Evolutionary conservation across 2,888 invertebrate species (phyloP).

Genomic region (Athalia cordata): DNA sequence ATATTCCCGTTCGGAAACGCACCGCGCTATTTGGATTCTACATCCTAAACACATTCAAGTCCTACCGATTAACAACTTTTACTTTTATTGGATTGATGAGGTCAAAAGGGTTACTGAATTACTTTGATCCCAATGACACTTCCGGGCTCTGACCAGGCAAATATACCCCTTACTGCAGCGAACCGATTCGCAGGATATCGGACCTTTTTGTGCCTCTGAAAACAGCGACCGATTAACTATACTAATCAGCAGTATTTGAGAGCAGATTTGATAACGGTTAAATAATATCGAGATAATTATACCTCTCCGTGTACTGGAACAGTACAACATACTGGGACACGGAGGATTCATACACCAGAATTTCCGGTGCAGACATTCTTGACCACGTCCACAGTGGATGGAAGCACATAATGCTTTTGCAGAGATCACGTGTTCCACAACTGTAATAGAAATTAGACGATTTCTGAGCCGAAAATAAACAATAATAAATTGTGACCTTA

Average conservation of each 20-base stretch:
- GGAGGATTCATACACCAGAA: conserved; percentile 63
- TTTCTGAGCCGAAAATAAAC: no score
- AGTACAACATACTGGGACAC: conserved; percentile 65
- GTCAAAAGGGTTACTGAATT: conserved; percentile 27
- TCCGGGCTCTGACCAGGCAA: conserved; percentile 58
- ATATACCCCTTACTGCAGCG: conserved; percentile 59
- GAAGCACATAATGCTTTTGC: conserved; percentile 55
- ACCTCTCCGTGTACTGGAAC: conserved; percentile 63
- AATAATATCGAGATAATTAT: conserved; percentile 1
- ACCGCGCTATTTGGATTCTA: conserved; percentile 60
- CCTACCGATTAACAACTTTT: not conserved
- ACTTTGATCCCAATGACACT: conserved; percentile 63
- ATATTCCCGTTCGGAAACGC: conserved; percentile 60
- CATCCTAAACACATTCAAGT: conserved; percentile 55
- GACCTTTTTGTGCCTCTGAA: conserved; percentile 63
- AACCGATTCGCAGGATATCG: conserved; percentile 61
- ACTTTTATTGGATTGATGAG: not conserved
- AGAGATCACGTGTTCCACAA: conserved; percentile 40
- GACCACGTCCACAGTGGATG: conserved; percentile 56
- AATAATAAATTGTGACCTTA: no score
- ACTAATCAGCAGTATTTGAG: not conserved
- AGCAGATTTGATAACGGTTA: not conserved
- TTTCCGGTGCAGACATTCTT: conserved; percentile 61
- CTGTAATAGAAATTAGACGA: not conserved
- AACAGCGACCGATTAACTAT: not conserved